A percentile compares a stretch with the other conserved stretches of the same genome.
These are phyloP conservation scores for Megaptera novaeangliae DNA, from an alignment of 2,113 vertebrate genomes.

Conservation along the genomic window DNA sequence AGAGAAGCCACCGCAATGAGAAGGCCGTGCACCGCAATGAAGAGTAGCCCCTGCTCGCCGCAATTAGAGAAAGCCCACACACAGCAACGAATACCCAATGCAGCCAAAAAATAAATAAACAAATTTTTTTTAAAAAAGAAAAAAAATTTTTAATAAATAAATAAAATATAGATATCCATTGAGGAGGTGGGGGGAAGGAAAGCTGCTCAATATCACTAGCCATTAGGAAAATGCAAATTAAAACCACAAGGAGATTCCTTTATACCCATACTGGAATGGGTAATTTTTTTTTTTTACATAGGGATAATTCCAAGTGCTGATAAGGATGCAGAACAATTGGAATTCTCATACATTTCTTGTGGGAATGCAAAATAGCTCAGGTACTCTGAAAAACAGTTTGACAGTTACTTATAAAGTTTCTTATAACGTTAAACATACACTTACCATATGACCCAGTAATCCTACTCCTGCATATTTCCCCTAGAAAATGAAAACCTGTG, in stretches of 20 bases:
- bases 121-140: no score
- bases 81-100: no score
- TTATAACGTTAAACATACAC: background rate
- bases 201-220: background rate
- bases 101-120: no score
- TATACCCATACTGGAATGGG: background rate
- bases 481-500: background rate
- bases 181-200: background rate
- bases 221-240: background rate
- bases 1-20: no score
- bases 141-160: no score
- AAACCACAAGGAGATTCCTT: background rate
- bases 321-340: background rate
- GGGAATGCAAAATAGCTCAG: background rate
- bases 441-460: background rate
- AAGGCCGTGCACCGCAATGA: no score
- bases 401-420: background rate
- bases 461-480: background rate
- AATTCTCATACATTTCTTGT: background rate
- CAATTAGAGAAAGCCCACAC: no score
- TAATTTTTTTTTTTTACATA: background rate
- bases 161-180: background rate
- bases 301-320: background rate
- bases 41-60: no score
- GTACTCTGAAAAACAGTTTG: background rate